Evolutionary conservation across 2,888 invertebrate species (phyloP), one percentile per base, ranked within the genome.

Genomic region (Pantelozetes paolii): DNA sequence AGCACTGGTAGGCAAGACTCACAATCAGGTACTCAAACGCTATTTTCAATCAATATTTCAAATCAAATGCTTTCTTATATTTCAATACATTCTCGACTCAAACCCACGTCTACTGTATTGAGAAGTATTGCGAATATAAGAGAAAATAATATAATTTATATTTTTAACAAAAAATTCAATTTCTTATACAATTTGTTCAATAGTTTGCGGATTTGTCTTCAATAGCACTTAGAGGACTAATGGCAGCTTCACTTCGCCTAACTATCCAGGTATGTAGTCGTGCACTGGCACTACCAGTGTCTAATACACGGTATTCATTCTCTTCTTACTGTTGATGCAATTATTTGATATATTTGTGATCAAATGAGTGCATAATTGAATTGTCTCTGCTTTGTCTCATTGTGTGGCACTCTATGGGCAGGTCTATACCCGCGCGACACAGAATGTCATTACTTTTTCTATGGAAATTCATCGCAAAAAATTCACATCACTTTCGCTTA

Each of bases 211-310:
- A 78, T 97, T 96, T 83, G 88, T 88, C 75, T 94, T 89, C 85
- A 91, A 92, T 84, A 92, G 92, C 83, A 89, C 88, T 79, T 88
- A 89, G 80, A 67, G 76, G 18, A 87, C 86, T 77, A 90, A 88
- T 79, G 94, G 94, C 13, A 89, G 89, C 74, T 90, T 94, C 81
- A 88, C 89, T 75, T 92, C 92, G 62, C 94, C 94, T 1, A 94
- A 94, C 83, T 94, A 90, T 81, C 94, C 94, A 0, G 94, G 78
- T 32, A 59, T 73, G 5, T 83, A 83, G 76, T 81, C 82, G 0
- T 77, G 6, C 80, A 79, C 73, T 84, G 83, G 77, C 80, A 80
- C 67, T 84, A 82, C 2, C 6, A 30, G 23, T 32, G 9, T 64
- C n/a, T 64, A 5, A 8, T 36, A 36, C 9, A 36, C 9, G 36